Conservation (phyloP, 2,888 invertebrate species). For the Apamea anceps region DNA sequence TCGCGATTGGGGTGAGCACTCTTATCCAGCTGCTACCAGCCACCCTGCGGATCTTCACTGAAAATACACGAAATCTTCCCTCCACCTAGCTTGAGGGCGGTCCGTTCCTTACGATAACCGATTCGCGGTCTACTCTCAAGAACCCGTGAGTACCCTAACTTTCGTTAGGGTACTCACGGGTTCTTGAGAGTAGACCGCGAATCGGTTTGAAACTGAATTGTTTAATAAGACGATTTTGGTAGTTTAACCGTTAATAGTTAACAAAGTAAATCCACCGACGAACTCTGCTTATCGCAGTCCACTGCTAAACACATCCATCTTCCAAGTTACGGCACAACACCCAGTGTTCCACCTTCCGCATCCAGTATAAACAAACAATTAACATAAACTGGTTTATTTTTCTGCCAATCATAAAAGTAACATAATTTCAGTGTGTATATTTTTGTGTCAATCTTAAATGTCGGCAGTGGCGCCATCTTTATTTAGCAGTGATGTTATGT, state of each 20-base stretch:
- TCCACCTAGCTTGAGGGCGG: neutral
- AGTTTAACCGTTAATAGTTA: neutral
- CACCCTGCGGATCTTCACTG: neutral
- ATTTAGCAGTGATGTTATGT: neutral
- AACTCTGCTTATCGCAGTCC: neutral
- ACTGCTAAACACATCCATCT: neutral
- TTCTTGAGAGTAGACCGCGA: too few species aligned
- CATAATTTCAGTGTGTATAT: constrained; percentile 3
- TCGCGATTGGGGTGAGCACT: neutral
- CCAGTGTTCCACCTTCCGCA: neutral
- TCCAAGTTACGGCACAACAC: neutral
- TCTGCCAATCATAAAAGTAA: constrained; percentile 3
- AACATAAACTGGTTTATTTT: constrained; percentile 9
- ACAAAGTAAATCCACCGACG: neutral
- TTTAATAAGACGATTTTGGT: neutral
- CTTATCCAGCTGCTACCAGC: neutral
- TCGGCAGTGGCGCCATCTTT: constrained; percentile 2
- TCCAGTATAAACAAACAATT: neutral
- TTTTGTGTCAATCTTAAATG: constrained; percentile 7
- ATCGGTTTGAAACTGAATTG: too few species aligned
- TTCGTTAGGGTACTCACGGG: too few species aligned
- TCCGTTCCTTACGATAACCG: neutral
- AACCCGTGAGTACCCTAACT: neutral
- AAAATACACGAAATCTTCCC: neutral
- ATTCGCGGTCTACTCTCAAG: too few species aligned